Evolutionary conservation across 2,888 invertebrate species (phyloP), one percentile per base, ranked within the genome.

Genomic region (Calliopum simillimum): DNA sequence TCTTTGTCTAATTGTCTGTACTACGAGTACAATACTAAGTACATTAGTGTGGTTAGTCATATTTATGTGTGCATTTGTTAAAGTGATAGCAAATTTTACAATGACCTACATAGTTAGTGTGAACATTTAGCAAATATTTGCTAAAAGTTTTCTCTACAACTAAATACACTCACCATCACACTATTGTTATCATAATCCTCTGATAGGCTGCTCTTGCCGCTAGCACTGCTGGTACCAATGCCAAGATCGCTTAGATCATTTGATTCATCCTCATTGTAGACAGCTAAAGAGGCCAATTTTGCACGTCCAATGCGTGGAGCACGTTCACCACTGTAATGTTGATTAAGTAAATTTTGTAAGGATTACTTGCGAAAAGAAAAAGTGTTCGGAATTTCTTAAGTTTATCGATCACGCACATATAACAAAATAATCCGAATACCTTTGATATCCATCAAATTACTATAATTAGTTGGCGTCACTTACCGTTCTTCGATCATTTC

Each of bases 401-500:
- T 69, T 11, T 51, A 56, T 23, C n/a, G n/a, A n/a, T n/a, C n/a
- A n/a, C n/a, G n/a, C n/a, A 46, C 21, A 62, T 47, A 6, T 47
- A 4, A 47, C 47, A n/a, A 47, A 53, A 62, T 21, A 46, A 46
- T 11, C 12, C 14, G 14, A 46, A 46, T 46, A 46, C 14, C 11
- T 46, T 46, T 46, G 14, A 46, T 46, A 46, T 14, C 14, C 14
- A 12, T 12, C 14, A 13, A 5, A 56, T 59, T 59, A 65, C 21
- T 4, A 6, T n/a, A n/a, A n/a, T n/a, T n/a, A n/a, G n/a, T 0
- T 33, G 44, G 8, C 14, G 25, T 25, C 11, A 71, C 88, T 86
- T 82, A 93, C 91, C 94, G 91, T 86, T 94, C 95, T 86, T 95
- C 95, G 88, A 96, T 91, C 93, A 97, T 97, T 88, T 97, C 96